These are phyloP conservation scores for Mesoligia furuncula DNA, from an alignment of 2,888 invertebrate species.

Conservation along the genomic window DNA sequence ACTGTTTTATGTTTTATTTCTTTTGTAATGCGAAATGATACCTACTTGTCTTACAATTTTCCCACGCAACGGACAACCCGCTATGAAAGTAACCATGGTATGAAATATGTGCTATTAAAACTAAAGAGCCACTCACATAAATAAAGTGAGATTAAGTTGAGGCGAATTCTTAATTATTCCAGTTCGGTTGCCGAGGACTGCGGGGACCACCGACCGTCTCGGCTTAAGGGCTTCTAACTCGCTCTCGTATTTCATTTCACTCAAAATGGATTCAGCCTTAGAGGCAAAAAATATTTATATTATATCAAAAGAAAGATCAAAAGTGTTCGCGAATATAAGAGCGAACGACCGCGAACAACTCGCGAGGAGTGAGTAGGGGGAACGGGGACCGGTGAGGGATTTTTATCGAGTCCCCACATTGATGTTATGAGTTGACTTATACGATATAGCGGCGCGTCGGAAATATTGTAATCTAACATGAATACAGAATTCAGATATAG, in stretches of 20 bases:
- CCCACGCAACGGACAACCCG: constrained; percentile 60
- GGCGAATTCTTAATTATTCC: constrained; percentile 77
- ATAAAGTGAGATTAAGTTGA: constrained; percentile 74
- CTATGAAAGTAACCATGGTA: constrained; percentile 59
- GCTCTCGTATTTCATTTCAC: constrained; percentile 80
- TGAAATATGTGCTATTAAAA: constrained; percentile 65
- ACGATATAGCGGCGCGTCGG: constrained; percentile 76
- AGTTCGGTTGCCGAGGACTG: constrained; percentile 67
- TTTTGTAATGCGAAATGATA: constrained; percentile 23
- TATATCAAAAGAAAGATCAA: constrained; percentile 86
- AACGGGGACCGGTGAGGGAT: constrained; percentile 74
- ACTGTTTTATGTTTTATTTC: neutral
- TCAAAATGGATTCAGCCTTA: constrained; percentile 81
- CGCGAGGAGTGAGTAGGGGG: constrained; percentile 69
- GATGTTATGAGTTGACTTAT: constrained; percentile 79
- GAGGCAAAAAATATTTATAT: constrained; percentile 85
- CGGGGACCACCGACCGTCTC: constrained; percentile 65
- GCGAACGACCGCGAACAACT: constrained; percentile 71
- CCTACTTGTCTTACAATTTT: constrained; percentile 32
- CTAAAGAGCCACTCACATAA: constrained; percentile 71
- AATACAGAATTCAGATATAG: constrained; percentile 81
- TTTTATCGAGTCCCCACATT: constrained; percentile 80
- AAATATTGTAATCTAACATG: constrained; percentile 84
- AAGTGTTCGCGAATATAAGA: constrained; percentile 75
- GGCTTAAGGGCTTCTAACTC: constrained; percentile 68